Percentiles rank a stretch among this genome's conserved stretches.
Evolutionary conservation across 2,797 vertebrate genomes (phyloP).

Genomic region (Hippocampus kuda): DNA sequence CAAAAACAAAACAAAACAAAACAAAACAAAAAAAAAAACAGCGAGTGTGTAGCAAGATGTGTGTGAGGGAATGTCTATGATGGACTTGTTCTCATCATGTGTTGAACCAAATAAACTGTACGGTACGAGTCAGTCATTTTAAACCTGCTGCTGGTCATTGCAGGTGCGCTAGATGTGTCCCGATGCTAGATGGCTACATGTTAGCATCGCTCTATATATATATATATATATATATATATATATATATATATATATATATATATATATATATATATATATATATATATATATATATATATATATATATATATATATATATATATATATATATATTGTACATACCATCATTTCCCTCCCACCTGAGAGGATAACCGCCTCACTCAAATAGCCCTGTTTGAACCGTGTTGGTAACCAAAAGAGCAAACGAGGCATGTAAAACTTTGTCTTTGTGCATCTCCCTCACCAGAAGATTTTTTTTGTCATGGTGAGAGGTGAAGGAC

Average conservation of each 20-base stretch:
- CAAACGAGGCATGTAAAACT: background rate
- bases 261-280: too few species aligned
- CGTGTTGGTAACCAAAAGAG: conserved; percentile 8
- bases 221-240: too few species aligned
- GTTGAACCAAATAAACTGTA: background rate
- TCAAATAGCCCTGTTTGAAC: conserved; percentile 26
- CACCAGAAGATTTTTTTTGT: background rate
- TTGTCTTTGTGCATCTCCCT: background rate
- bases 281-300: too few species aligned
- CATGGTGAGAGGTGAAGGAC: conserved; percentile 16
- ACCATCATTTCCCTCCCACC: background rate
- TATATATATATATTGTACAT: background rate
- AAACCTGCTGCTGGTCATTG: conserved; percentile 52
- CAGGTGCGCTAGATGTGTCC: conserved; percentile 18
- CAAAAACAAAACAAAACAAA: conserved; percentile 69
- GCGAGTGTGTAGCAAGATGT: conserved; percentile 10
- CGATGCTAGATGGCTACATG: conserved; percentile 1
- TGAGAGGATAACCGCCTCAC: background rate
- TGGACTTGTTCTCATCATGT: background rate
- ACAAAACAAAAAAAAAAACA: conserved; percentile 49
- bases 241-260: too few species aligned
- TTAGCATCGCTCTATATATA: background rate
- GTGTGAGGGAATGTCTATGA: conserved; percentile 28
- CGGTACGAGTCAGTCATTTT: conserved; percentile 11
- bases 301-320: too few species aligned